phyloP scores from a whole-genome alignment of 2,113 vertebrate species.

The Mystacornis crossleyi region DNA sequence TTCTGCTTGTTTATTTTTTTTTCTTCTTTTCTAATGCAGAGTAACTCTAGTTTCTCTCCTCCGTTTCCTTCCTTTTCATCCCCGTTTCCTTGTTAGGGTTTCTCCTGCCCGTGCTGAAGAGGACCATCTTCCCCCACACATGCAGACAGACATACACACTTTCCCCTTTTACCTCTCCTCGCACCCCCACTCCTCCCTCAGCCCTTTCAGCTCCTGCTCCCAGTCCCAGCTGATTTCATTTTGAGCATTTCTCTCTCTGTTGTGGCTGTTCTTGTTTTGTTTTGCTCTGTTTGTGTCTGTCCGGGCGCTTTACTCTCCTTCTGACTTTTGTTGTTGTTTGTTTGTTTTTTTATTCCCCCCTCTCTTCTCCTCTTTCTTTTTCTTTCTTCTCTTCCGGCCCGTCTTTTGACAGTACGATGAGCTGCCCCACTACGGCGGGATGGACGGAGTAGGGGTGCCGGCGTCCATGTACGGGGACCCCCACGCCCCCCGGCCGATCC shows the following conservation, averaged over 20 bases:
- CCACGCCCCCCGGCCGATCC: slow-evolving; percentile 94
- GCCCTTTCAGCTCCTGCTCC: slow-evolving; percentile 25
- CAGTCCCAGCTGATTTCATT: slow-evolving; percentile 55
- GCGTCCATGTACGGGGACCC: slow-evolving; percentile 99
- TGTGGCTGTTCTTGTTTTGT: slow-evolving; percentile 51
- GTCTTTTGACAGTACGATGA: slow-evolving; percentile 94
- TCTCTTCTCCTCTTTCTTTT: not conserved
- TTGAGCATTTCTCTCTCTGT: slow-evolving; percentile 48
- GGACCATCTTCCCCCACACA: slow-evolving; percentile 35
- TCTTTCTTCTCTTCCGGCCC: slow-evolving; percentile 60
- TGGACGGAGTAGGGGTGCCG: slow-evolving; percentile 97
- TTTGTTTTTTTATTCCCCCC: slow-evolving; percentile 30
- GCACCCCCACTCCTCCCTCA: slow-evolving; percentile 9
- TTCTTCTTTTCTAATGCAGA: slow-evolving; percentile 57
- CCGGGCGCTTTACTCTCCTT: slow-evolving; percentile 69
- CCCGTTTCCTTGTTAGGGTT: slow-evolving; percentile 50
- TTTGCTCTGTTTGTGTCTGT: slow-evolving; percentile 69
- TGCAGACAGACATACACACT: not conserved
- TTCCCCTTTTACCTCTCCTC: slow-evolving; percentile 41
- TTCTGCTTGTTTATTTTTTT: slow-evolving; percentile 62
- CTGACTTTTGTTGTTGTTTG: slow-evolving; percentile 76
- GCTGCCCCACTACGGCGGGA: slow-evolving; percentile 98
- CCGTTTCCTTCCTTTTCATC: slow-evolving; percentile 58
- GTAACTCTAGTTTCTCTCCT: slow-evolving; percentile 52
- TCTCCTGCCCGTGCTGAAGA: slow-evolving; percentile 51